Base-by-base conservation (phyloP, 2,797 vertebrate species). In the Mico argentatus region DNA sequence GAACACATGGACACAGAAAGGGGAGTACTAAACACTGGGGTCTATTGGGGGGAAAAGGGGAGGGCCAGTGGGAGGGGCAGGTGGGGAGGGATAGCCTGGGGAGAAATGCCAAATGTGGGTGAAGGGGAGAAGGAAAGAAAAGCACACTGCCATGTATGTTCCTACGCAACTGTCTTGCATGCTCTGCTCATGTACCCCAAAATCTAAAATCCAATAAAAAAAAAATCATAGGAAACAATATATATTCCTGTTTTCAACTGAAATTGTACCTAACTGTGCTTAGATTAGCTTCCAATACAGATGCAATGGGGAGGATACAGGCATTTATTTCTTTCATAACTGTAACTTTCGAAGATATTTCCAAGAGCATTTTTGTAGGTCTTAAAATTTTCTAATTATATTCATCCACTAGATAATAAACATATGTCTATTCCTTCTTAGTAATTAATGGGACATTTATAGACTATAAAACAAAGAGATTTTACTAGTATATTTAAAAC, bases 351-450 rank as follows among this genome's bases (percentile, higher is more conserved):
- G 22, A 9, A 88, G n/a, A 39, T 82, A 91, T 91, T 93, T 86
- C 55, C 9, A 41, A 44, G n/a, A 85, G 64, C 26, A 64, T 95
- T 97, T 97, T 97, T 86, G 89, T 90, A 94, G 70, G 2, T 86
- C 2, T 67, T 30, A 61, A 90, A 79, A 87, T 20, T 39, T 22
- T 15, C 75, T 17, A 93, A 59, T 46, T 75, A 33, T 7, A 57
- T 75, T 61, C 41, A 76, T 48, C 30, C 20, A 24, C 20, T 87
- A 72, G 41, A 67, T 64, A 55, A 55, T n/a, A 26, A 80, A n/a
- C 82, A 46, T n/a, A 33, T 59, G 1, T 36, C 2, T 76, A 2
- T 39, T 46, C 27, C 39, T 84, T 1, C 4, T 22, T 46, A 14
- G 33, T 52, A 44, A 88, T 72, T 55, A 36, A 46, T 70, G 33